Base-by-base conservation (phyloP, 2,888 invertebrate genomes). In the Ochropacha duplaris region DNA sequence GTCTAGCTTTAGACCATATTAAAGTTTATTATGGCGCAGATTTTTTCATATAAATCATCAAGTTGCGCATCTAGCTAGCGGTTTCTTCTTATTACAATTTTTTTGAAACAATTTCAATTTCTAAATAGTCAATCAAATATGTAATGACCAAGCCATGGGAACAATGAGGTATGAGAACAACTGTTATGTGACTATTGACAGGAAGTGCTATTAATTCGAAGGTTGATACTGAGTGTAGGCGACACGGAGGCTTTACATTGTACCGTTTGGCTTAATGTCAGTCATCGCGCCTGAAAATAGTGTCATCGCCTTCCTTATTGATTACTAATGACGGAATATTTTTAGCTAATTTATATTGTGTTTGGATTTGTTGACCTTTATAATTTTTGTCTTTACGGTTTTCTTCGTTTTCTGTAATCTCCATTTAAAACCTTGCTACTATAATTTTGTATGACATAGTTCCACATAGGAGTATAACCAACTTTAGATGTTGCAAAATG, bases 1-100 rank as follows among this genome's bases (percentile, higher is more conserved):
- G 74, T 77, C 75, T 74, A 81, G 74, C 79, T 79, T 64, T 79
- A 82, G 75, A 77, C 73, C 76, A 79, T 84, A 84, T 85, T 85
- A 77, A 70, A 63, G 59, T 55, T 50, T 60, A 66, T 66, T 64
- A 66, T 54, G 49, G 60, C 54, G 59, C 69, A 64, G 63, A 69
- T 65, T 71, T 70, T 76, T 71, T 71, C 66, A 55, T 51, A 68
- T 75, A 79, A n/a, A 79, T 79, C 68, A 72, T 59, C 65, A 71
- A 62, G 65, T 69, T 59, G 62, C 19, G 3, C 6, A 19, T 24
- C n/a, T 26, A 19, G 39, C n/a, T 26, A 19, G 39, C 24, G 24
- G 39, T 19, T n/a, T 12, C 1, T 24, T 36, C 36, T 11, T 22
- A 11, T 31, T 49, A 26, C 54, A 56, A 66, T 68, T 58, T 66